phyloP scores from a whole-genome alignment of 2,113 vertebrate species.

The Mormyrus lacerda region DNA sequence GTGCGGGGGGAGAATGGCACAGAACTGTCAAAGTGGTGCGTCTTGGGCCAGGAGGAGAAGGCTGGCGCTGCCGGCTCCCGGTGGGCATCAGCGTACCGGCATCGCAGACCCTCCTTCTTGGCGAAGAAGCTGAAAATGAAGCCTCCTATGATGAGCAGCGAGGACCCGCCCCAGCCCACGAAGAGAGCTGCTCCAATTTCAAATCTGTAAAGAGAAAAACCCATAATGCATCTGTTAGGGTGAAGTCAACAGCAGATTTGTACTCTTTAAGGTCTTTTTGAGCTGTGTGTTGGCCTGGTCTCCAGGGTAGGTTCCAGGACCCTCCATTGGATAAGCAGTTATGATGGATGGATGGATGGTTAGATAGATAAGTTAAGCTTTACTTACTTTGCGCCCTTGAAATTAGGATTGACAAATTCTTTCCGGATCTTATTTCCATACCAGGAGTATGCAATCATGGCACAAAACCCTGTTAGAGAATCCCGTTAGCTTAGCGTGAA shows the following conservation, averaged over 20 bases:
- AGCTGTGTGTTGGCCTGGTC: not conserved
- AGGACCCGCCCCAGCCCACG: slow-evolving; percentile 86
- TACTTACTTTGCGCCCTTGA: slow-evolving; percentile 80
- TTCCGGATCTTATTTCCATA: slow-evolving; percentile 79
- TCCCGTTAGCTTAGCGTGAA: not conserved
- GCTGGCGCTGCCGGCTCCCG: not conserved
- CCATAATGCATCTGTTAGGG: not conserved
- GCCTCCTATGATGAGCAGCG: slow-evolving; percentile 76
- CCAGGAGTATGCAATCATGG: slow-evolving; percentile 81
- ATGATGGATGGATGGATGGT: not conserved
- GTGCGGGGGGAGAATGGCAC: not conserved
- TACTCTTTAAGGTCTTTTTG: not conserved
- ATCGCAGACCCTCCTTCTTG: slow-evolving; percentile 48
- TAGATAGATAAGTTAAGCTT: not conserved
- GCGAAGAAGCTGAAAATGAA: slow-evolving; percentile 70
- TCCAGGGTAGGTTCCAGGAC: not conserved
- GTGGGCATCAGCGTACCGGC: slow-evolving; percentile 32
- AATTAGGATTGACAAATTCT: slow-evolving; percentile 81
- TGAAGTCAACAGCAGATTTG: not conserved
- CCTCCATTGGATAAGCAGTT: not conserved
- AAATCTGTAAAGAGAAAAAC: slow-evolving; percentile 58
- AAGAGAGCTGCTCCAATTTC: slow-evolving; percentile 90
- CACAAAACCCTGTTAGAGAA: slow-evolving; percentile 68
- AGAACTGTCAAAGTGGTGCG: not conserved
- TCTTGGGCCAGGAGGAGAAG: not conserved